Base-by-base conservation (phyloP, 2,797 vertebrate species). In the Salmo trutta region DNA sequence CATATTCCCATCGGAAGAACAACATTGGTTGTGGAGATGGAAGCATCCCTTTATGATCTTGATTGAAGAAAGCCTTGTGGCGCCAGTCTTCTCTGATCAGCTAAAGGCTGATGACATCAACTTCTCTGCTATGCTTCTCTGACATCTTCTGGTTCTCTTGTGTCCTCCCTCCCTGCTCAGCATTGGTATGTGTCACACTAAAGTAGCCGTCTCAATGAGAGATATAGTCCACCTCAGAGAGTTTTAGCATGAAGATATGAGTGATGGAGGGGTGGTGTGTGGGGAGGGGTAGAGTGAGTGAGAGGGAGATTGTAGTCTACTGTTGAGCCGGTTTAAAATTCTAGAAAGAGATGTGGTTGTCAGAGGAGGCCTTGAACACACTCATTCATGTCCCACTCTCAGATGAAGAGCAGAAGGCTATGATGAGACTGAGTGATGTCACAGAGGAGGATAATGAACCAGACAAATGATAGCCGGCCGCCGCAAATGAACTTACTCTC, bases 331-430 rank as follows among this genome's bases (percentile, higher is more conserved):
- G 59, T 64, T 24, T 64, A 24, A 66, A 53, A n/a, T 51, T 19
- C n/a, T 8, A 81, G 54, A 87, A 81, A 87, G 78, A 85, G 78
- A 71, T 62, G 74, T 59, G 74, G 84, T 88, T 90, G 87, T 91
- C 83, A 75, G 8, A 21, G n/a, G 56, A 47, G 17, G 56, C 52
- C 21, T 73, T 74, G 74, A 36, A 70, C 74, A 6, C 71, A 68
- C 70, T 71, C 65, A 75, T 77, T 85, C 69, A 75, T 36, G 36
- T 21, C 41, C 72, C 31, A 73, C 75, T 31, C 59, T 21, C 5
- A 24, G 59, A 62, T 62, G n/a, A 8, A 24, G 59, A 62, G 10
- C 59, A 64, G 24, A 64, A 24, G 59, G 59, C 10, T 64, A 3
- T 64, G n/a, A 59, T 16, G 56, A 59, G 56, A 21, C 16, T 70